phyloP scores from a whole-genome alignment of 2,888 invertebrate genomes.

The Sinhomidia bicolor region DNA sequence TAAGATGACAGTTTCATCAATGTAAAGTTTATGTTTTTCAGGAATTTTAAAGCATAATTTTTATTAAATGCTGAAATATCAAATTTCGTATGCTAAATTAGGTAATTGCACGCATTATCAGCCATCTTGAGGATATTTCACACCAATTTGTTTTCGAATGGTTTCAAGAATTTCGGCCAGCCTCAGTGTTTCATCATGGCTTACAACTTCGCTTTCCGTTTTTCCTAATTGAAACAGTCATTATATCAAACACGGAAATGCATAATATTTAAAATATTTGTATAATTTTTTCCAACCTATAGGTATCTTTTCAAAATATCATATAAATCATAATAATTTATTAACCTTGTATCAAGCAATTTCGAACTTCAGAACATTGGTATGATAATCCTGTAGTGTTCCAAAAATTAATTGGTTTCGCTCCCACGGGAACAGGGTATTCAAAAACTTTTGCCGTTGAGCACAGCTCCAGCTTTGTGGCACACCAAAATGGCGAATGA shows the following conservation, averaged over 20 bases:
- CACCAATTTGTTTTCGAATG: conserved; percentile 87
- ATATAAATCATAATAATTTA: too few species aligned
- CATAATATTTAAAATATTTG: not conserved
- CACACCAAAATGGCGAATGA: conserved; percentile 88
- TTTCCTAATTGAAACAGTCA: conserved; percentile 83
- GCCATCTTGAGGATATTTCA: conserved; percentile 83
- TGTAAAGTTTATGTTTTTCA: too few species aligned
- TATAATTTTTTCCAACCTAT: too few species aligned
- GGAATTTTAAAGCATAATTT: too few species aligned
- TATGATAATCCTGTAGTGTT: conserved; percentile 90
- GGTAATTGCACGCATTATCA: too few species aligned
- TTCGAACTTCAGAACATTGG: conserved; percentile 89
- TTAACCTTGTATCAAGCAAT: conserved; percentile 86
- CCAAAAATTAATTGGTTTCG: conserved; percentile 85
- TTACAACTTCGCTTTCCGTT: conserved; percentile 87
- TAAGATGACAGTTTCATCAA: too few species aligned
- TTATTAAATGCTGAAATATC: too few species aligned
- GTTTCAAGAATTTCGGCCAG: conserved; percentile 88
- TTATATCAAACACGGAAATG: not conserved
- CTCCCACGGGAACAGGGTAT: conserved; percentile 81
- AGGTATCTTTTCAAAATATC: too few species aligned
- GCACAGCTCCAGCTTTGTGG: conserved; percentile 85
- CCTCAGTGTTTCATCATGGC: conserved; percentile 87
- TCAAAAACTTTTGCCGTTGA: conserved; percentile 83
- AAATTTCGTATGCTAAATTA: too few species aligned